Evolutionary conservation across 2,888 invertebrate species (phyloP), one percentile per base, ranked within the genome.

Genomic region (Alloscopus bannaensis): DNA sequence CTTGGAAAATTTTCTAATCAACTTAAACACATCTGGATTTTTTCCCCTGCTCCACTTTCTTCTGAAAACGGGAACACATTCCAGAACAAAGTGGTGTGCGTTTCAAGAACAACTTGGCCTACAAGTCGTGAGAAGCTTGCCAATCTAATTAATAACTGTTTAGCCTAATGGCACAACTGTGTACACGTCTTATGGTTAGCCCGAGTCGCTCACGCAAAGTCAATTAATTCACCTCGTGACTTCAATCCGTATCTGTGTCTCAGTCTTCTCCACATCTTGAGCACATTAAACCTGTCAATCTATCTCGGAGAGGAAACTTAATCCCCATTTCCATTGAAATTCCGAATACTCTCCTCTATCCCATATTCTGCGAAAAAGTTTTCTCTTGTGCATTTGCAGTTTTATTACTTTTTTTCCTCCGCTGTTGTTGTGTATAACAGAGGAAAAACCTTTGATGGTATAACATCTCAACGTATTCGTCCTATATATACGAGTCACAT

Each of bases 221-320:
- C 66, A 73, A 73, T 73, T 73, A 73, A 73, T 73, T 73, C 65
- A 45, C 62, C 64, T 6, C 3, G 20, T 22, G 52, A 24, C 3
- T 22, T 52, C n/a, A n/a, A 18, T 57, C 18, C 57, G 22, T 70
- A 28, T 28, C 45, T 47, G 31, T 45, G 45, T 29, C 18, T 24
- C 26, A 26, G 55, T 22, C 22, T 28, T 18, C 55, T 40, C 45
- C 16, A 42, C 62, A 77, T 77, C 69, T 77, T 77, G 42, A 77
- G 55, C 76, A 77, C 76, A 69, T 77, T 69, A 77, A 77, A 77
- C 62, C 64, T 77, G 76, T 77, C 76, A 77, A 31, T 42, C 76
- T 68, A 66, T 68, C 68, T 65, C 28, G 42, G 60, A 40, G 60
- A 16, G 52, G 26, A 69, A 69, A 77, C 62, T 64, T 52, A 50